Conservation (phyloP, 2,797 vertebrate genomes). For the Falco rusticolus region DNA sequence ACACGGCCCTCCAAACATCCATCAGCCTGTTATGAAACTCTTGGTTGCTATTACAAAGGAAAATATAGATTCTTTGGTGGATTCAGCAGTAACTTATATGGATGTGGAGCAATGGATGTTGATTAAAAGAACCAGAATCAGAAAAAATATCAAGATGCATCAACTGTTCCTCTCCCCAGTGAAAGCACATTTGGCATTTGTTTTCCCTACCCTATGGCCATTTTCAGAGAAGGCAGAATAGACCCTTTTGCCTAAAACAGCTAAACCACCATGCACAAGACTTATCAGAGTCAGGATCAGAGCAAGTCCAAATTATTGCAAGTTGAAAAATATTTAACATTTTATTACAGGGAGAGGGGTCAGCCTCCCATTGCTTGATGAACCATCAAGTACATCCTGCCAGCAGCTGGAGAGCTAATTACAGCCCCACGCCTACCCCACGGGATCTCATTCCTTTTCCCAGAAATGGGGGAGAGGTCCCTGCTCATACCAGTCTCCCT, state of each 20-base stretch:
- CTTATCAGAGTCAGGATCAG: constrained; percentile 3
- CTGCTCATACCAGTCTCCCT: constrained; percentile 10
- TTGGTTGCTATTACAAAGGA: background rate
- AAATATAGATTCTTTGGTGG: background rate
- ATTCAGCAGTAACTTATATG: background rate
- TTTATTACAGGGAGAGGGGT: constrained; percentile 57
- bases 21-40: background rate
- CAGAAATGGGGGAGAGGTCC: constrained; percentile 52
- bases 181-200: background rate
- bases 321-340: constrained; percentile 53
- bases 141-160: background rate
- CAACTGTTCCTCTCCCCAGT: background rate
- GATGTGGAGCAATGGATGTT: background rate
- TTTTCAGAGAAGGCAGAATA: background rate
- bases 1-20: background rate
- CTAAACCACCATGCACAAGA: background rate
- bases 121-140: background rate
- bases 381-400: constrained; percentile 22
- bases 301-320: background rate
- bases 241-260: background rate
- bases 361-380: constrained; percentile 44
- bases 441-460: constrained; percentile 39
- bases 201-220: background rate
- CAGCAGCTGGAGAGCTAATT: constrained; percentile 54
- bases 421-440: constrained; percentile 55